Evolutionary conservation across 1,140 invertebrate genomes (phyloP), one percentile per base, ranked within the genome.

Genomic region (Meloidogyne hapla): DNA sequence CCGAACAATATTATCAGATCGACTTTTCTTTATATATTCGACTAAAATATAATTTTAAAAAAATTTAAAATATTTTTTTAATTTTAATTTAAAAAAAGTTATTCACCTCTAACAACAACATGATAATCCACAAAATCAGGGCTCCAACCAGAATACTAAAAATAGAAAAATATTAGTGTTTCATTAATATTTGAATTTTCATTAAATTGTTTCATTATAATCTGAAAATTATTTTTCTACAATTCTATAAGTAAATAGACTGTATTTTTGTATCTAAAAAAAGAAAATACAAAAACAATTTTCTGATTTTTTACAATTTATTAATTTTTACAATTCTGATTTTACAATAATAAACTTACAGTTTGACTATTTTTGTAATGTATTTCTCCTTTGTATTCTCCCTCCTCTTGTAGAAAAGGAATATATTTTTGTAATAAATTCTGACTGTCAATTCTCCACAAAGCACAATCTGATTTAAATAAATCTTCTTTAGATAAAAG

Each of bases 91-190:
- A n/a, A n/a, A n/a, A n/a, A n/a, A n/a, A n/a, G n/a, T 18, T 40
- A 66, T 64, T 40, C 10, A 56, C 56, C 79, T 26, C 79, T 64
- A 18, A 80, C 56, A 23, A 76, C 61, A 18, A 80, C n/a, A 45
- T 80, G 81, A 23, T 77, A 15, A n/a, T 80, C 78, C 1, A 69
- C 74, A 42, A 78, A 72, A 56, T 79, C 68, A 23, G 80, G 78
- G 45, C 80, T 81, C 79, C 79, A 81, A n/a, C 79, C 79, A 38
- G 79, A 61, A 69, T 82, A 81, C 80, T 81, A 45, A 79, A 80
- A 76, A 25, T 13, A 8, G 5, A 4, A 5, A 0, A 2, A 25
- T 18, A 13, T 72, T 40, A 33, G 1, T 66, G n/a, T n/a, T n/a
- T n/a, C n/a, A n/a, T n/a, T n/a, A n/a, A n/a, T n/a, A n/a, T n/a